Percentiles rank a stretch among this genome's conserved stretches.
These are phyloP conservation scores for Drosophila mimica DNA, from an alignment of 2,888 invertebrate genomes.

Conservation along the genomic window DNA sequence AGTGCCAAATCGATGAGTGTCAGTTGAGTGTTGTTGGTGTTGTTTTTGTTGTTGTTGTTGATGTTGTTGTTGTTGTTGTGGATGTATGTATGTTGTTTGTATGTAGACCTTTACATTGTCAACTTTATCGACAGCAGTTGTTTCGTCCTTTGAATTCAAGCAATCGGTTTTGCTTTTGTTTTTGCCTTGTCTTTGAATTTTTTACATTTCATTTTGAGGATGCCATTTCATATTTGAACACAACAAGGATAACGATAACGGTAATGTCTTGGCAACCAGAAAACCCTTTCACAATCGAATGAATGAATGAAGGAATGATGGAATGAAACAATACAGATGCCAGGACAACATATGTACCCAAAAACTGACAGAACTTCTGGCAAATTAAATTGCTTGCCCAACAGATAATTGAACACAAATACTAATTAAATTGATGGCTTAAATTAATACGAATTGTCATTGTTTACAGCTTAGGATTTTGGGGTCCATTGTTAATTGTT, in stretches of 20 bases:
- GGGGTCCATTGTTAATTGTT: slow-evolving; percentile 6
- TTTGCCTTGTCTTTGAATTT: neutral
- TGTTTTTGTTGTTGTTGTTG: neutral
- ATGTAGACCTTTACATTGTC: slow-evolving; percentile 39
- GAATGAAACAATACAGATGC: neutral
- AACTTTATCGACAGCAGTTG: slow-evolving; percentile 55
- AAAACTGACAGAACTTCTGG: neutral
- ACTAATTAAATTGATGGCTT: slow-evolving; percentile 36
- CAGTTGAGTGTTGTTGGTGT: neutral
- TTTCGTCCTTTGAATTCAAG: slow-evolving; percentile 44
- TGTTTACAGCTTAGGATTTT: slow-evolving; percentile 3
- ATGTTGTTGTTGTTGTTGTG: neutral
- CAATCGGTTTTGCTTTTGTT: slow-evolving; percentile 22
- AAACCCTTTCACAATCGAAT: slow-evolving; percentile 7
- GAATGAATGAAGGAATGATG: neutral
- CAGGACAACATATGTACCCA: neutral
- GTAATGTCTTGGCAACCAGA: neutral
- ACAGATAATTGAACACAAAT: slow-evolving; percentile 21
- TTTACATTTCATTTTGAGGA: slow-evolving; percentile 3
- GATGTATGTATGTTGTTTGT: slow-evolving; percentile 6
- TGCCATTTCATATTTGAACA: slow-evolving; percentile 37
- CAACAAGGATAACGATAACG: slow-evolving; percentile 5
- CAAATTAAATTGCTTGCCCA: neutral
- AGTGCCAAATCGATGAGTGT: slow-evolving; percentile 1
- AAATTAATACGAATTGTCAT: slow-evolving; percentile 32